Evolutionary conservation across 2,113 vertebrate species (phyloP), one percentile per base, ranked within the genome.

Genomic region (Eublepharis macularius): DNA sequence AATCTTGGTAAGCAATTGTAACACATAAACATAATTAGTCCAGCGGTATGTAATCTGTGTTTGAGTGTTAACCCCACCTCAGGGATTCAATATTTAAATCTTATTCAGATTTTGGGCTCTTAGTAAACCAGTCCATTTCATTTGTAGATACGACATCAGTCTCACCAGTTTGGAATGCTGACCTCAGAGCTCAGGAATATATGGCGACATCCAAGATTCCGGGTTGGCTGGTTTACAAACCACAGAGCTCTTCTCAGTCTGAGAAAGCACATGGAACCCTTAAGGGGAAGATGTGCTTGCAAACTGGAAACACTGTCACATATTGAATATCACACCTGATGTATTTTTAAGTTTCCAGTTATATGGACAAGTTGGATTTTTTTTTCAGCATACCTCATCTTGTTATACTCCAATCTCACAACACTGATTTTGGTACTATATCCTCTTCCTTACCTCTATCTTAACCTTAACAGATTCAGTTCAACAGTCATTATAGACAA

Each of bases 111-210:
- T 60, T 2, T 26, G 21, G 57, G 17, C 54, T 17, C 17, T 57
- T 57, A 57, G 54, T 60, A 65, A 69, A 86, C 57, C 21, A 1
- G 43, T 1, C 74, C 29, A 68, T 63, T 47, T 87, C 90, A 17
- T 43, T 87, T 80, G 88, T 87, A 85, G 85, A 0, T 5, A 88
- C 88, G 89, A 54, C 86, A 92, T 91, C 66, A 63, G 66, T 54
- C 86, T 65, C 82, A 84, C 81, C 41, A 73, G 54, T 92, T 87
- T 87, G 80, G 75, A 81, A 75, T 82, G 88, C 51, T 93, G 90
- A 90, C 49, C 45, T 94, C 91, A 92, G 80, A 72, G 49, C 87
- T 89, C 86, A 72, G 57, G 57, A 60, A 60, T 60, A 60, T 24
- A 24, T 24, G 21, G 21, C 12, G n/a, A 17, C 6, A 9, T 13